Base-by-base conservation (phyloP, 2,888 invertebrate genomes). In the Oligia fasciuncula region DNA sequence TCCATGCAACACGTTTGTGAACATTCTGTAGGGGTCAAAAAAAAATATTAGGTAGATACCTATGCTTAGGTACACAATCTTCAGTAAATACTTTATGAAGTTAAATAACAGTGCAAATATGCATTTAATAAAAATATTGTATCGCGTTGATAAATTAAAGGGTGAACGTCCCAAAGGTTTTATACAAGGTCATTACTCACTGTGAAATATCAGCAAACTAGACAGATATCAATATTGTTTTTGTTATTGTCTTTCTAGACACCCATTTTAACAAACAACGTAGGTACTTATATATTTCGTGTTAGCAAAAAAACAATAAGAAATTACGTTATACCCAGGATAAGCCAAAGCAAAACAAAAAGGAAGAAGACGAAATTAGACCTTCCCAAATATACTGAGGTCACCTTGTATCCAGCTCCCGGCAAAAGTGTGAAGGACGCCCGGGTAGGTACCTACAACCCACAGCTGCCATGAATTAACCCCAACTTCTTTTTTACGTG, bases 371-470 rank as follows among this genome's bases (percentile, higher is more conserved):
- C 60, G 57, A 67, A 80, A 74, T 83, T 68, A 79, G 77, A 82
- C 81, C 85, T 83, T 86, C 81, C 83, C 79, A 77, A 86, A 81
- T 80, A 70, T 40, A 57, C 78, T 74, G 60, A 84, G 87, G 85
- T 88, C 85, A 88, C 85, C 85, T 87, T 84, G 80, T 76, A 80
- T 49, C 75, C 84, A 73, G 81, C 81, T 83, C 81, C 86, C 72
- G 79, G 54, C 68, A 74, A 76, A 81, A 80, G 43, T 72, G 43
- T 77, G 79, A 88, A 83, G 83, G 88, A 81, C 84, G 84, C 71
- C 80, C 80, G 80, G 77, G 71, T 57, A 70, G 57, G 40, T 74
- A 71, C 57, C 76, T 66, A 49, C 49, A 62, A 40, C 65, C 76
- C 46, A 67, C 82, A 81, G 63, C 81, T 65, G 80, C 62, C n/a